These are phyloP conservation scores for Sebastes variabilis DNA, from an alignment of 2,797 vertebrate species.

Conservation along the genomic window DNA sequence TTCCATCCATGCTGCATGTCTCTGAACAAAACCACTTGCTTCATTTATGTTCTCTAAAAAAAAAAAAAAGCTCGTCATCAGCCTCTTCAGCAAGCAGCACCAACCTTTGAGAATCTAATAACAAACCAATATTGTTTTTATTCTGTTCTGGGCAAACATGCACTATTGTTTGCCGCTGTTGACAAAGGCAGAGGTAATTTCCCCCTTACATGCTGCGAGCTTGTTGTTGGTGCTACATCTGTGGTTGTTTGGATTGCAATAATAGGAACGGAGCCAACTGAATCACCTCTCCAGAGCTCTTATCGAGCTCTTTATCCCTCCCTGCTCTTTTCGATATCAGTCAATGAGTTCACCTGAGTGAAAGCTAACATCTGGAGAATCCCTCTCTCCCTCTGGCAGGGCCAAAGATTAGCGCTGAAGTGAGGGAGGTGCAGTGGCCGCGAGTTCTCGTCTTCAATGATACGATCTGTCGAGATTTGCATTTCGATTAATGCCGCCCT, in stretches of 20 bases:
- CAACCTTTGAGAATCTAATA: background rate
- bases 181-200: constrained; percentile 43
- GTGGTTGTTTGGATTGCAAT: constrained; percentile 37
- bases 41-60: background rate
- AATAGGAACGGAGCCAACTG: constrained; percentile 23
- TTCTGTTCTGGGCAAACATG: constrained; percentile 12
- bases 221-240: constrained; percentile 17
- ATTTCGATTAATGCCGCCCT: background rate
- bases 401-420: background rate
- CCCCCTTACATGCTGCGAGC: constrained; percentile 26
- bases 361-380: constrained; percentile 31
- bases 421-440: background rate
- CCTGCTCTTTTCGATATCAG: constrained; percentile 3
- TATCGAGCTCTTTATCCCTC: constrained; percentile 25
- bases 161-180: constrained; percentile 17
- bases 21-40: background rate
- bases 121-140: constrained; percentile 16
- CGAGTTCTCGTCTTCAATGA: background rate
- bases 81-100: background rate
- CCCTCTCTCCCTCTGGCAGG: background rate
- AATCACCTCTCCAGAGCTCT: constrained; percentile 32
- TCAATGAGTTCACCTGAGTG: constrained; percentile 38
- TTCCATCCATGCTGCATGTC: background rate
- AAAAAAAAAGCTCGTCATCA: background rate
- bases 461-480: background rate